Base-by-base conservation (phyloP, 2,888 invertebrate genomes). In the Dione juno region DNA sequence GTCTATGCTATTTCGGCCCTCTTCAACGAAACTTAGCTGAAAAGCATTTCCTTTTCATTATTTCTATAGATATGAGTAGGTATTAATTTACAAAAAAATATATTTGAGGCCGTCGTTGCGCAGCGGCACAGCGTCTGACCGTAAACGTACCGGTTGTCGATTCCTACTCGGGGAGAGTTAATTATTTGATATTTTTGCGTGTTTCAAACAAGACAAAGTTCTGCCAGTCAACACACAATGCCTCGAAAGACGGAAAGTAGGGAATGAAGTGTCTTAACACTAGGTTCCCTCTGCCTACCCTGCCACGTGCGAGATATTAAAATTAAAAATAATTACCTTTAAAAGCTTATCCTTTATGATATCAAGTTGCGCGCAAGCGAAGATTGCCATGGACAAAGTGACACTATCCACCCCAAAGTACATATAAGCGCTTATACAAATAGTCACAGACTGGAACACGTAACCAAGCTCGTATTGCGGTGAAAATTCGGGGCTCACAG, bases 401-500 rank as follows among this genome's bases (percentile, higher is more conserved):
- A 92, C 87, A 74, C 92, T 92, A 74, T 93, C 93, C 52, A 92
- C 91, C 0, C 90, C 92, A 70, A 90, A 89, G 75, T 92, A 92
- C 84, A 93, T 89, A 76, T 87, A 88, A 0, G 92, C 92, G 63
- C 92, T 92, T 77, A 88, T 84, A 72, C 85, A 87, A 37, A 92
- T 88, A 0, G 90, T 89, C 1, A 87, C 41, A 64, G 89, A 69
- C 75, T 93, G 92, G 75, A 88, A 90, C 0, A 77, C 76, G 72
- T 87, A 93, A 0, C 91, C 91, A 3, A 92, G 61, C 72, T 86
- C 82, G 79, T 90, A 93, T 14, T 90, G 85, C 0, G 85, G 84
- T 0, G 85, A 83, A 7, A 69, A 76, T 13, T 86, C 83, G 0
- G 88, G 84, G 0, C 77, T 75, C 1, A 90, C 80, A 57, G 92